A percentile compares a stretch with the other conserved stretches of the same genome.
Conservation (phyloP, 2,113 vertebrate genomes). For the Tenebrosternarchus preto region DNA sequence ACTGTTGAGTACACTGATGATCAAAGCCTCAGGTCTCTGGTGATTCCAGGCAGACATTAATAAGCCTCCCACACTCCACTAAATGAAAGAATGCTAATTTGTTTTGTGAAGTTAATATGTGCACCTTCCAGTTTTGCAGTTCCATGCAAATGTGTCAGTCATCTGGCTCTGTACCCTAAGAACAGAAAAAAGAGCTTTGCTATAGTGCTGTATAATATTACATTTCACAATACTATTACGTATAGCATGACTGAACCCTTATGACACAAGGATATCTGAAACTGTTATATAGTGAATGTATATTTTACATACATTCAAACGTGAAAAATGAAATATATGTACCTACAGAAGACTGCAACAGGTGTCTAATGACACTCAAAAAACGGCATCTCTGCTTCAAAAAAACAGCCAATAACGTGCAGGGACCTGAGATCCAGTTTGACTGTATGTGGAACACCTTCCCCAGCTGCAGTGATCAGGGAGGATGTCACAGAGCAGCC, state of each 20-base stretch:
- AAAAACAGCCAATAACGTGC: background rate
- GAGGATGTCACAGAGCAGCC: slow-evolving; percentile 44
- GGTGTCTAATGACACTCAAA: background rate
- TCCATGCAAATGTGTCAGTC: background rate
- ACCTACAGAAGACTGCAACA: background rate
- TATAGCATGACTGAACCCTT: background rate
- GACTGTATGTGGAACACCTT: background rate
- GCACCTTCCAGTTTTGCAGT: slow-evolving; percentile 16
- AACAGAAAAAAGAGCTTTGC: background rate
- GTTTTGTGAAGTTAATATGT: slow-evolving; percentile 42
- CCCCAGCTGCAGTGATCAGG: no score
- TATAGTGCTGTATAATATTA: no score
- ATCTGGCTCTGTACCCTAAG: background rate
- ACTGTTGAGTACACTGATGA: slow-evolving; percentile 62
- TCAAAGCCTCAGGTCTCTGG: slow-evolving; percentile 66
- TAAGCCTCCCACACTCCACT: slow-evolving; percentile 60
- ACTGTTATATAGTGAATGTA: background rate
- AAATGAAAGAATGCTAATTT: slow-evolving; percentile 47
- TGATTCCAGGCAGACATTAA: slow-evolving; percentile 55
- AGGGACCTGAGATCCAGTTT: no score
- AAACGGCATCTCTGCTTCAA: background rate
- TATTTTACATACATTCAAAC: background rate
- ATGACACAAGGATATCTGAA: background rate
- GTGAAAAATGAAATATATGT: background rate
- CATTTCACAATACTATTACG: no score